Evolutionary conservation across 2,797 vertebrate genomes (phyloP), one percentile per base, ranked within the genome.

Genomic region (Triplophysa yarkandensis): DNA sequence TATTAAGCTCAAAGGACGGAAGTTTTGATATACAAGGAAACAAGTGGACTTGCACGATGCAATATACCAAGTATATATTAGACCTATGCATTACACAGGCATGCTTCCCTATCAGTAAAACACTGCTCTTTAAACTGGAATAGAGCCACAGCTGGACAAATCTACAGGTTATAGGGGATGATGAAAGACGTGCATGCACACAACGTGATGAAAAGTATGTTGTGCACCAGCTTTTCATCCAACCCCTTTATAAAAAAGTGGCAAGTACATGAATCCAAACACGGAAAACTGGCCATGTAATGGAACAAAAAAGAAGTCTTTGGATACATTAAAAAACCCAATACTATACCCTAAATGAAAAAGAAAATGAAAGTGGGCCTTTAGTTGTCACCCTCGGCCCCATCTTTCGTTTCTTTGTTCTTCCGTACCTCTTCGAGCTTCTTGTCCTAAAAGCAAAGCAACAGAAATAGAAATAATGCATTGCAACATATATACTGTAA

Each of bases 371-470:
- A 21, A 79, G 63, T 39, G 71, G 68, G 17, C 58, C 39, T 34
- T 88, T 81, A 90, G 77, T 81, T 83, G 0, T 87, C 81, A 28
- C n/a, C 70, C 27, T 79, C 84, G 4, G 77, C 88, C 0, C 90
- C 92, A 77, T 94, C 94, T 90, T 92, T 95, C 81, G 91, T 90
- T 78, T 97, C 95, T 91, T 95, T 97, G 88, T 95, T 97, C 93
- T 95, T 96, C 91, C 90, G 90, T 30, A 96, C 94, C 84, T 98
- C 95, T 85, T 98, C 96, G 4, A 95, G 69, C 68, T 96, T 96
- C 92, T 96, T 97, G 82, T 98, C 96, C 96, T 99, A 81, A 71
- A 86, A 71, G 68, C 36, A 8, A 81, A 3, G 46, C 14, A 14
- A 43, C 17, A 68, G 23, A 62, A 50, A 50, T 2, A n/a, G 2